These are phyloP conservation scores for Hirtodrosophila confusa DNA, from an alignment of 2,888 invertebrate species.

Conservation along the genomic window DNA sequence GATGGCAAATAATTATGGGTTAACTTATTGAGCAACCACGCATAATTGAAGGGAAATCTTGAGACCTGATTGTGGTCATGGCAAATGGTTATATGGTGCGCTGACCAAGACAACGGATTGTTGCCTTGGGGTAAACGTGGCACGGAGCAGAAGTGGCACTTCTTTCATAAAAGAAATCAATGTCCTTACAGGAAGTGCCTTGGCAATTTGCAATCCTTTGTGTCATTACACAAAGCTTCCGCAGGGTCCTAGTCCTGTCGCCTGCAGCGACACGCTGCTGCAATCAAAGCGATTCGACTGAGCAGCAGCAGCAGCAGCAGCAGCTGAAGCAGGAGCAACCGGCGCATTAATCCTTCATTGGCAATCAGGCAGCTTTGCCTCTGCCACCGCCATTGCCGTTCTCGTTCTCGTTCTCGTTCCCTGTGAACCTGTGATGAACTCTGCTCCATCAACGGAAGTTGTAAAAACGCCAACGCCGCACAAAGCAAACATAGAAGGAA, in stretches of 20 bases:
- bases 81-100: not conserved
- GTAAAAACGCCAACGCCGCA: constrained; percentile 78
- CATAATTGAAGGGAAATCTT: constrained; percentile 48
- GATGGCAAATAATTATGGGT: constrained; percentile 58
- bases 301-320: constrained; percentile 10
- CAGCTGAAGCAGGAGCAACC: constrained; percentile 16
- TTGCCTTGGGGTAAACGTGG: not conserved
- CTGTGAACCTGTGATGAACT: constrained; percentile 69
- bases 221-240: constrained; percentile 82
- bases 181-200: constrained; percentile 74
- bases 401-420: not conserved
- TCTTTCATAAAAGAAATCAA: constrained; percentile 58
- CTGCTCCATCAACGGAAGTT: constrained; percentile 65
- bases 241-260: constrained; percentile 51
- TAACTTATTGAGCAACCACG: constrained; percentile 43
- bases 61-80: constrained; percentile 31
- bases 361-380: constrained; percentile 66
- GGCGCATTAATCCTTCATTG: constrained; percentile 74
- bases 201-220: constrained; percentile 82
- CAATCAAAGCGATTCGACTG: constrained; percentile 65
- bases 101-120: constrained; percentile 14
- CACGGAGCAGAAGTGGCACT: constrained; percentile 19
- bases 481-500: constrained; percentile 67
- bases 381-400: constrained; percentile 5
- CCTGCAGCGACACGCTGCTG: constrained; percentile 68